These are phyloP conservation scores for Dryobota labecula DNA, from an alignment of 2,888 invertebrate genomes.

Conservation along the genomic window DNA sequence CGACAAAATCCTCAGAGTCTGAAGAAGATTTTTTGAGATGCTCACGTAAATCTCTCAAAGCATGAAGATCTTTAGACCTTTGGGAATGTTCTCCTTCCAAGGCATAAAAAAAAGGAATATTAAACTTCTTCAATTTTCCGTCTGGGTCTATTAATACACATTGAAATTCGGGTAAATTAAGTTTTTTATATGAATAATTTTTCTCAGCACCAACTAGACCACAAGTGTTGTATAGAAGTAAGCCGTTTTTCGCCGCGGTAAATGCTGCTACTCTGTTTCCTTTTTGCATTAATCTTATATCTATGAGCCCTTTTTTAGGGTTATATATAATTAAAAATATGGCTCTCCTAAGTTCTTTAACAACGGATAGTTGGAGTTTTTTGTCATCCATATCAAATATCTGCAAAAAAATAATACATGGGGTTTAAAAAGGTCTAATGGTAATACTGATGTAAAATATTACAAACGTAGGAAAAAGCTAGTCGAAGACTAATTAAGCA, in stretches of 20 bases:
- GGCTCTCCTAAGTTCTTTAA: conserved; percentile 91
- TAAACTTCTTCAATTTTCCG: conserved; percentile 95
- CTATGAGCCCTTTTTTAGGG: conserved; percentile 97
- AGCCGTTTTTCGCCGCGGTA: conserved; percentile 96
- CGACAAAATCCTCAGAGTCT: conserved; percentile 86
- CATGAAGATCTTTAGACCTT: conserved; percentile 96
- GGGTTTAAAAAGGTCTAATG: neutral
- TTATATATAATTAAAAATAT: conserved; percentile 98
- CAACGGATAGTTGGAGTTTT: conserved; percentile 82
- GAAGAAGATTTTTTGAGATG: conserved; percentile 91
- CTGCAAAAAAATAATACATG: conserved; percentile 72
- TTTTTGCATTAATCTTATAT: conserved; percentile 97
- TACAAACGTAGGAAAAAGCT: neutral
- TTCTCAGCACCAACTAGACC: conserved; percentile 94
- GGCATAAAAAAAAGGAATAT: conserved; percentile 97
- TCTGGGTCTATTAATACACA: conserved; percentile 96
- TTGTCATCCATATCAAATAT: conserved; percentile 86
- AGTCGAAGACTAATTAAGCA: neutral
- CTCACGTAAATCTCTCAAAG: conserved; percentile 94
- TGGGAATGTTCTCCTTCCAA: conserved; percentile 96
- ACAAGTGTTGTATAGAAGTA: conserved; percentile 94
- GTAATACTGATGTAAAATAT: neutral
- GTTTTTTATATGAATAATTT: conserved; percentile 89
- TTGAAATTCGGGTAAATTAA: conserved; percentile 92
- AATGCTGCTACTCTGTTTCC: conserved; percentile 98